Evolutionary conservation across 2,113 vertebrate species (phyloP).

Genomic region (Dunckerocampus dactyliophorus): DNA sequence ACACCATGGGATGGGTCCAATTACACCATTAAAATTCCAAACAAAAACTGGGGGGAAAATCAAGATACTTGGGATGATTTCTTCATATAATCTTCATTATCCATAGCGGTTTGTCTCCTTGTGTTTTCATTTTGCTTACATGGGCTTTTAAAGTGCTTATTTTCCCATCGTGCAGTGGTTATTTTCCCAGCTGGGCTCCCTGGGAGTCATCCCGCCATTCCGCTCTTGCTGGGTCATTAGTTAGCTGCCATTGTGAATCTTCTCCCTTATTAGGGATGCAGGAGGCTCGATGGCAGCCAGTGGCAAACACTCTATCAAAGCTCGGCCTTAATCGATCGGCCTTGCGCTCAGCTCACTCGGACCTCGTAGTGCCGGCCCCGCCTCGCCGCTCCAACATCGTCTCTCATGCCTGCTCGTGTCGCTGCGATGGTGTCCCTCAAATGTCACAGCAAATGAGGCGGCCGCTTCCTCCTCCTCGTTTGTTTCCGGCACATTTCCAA

Average conservation of each 20-base stretch:
- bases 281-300: slow-evolving; percentile 42
- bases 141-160: slow-evolving; percentile 1
- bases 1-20: too few relatives aligned
- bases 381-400: slow-evolving; percentile 34
- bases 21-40: not conserved
- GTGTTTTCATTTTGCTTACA: not conserved
- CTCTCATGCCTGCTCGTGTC: slow-evolving; percentile 29
- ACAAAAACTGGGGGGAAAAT: not conserved
- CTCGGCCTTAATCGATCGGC: slow-evolving; percentile 46
- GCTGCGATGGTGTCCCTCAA: slow-evolving; percentile 47
- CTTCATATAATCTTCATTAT: not conserved
- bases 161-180: not conserved
- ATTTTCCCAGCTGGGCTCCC: not conserved
- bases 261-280: slow-evolving; percentile 47
- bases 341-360: slow-evolving; percentile 41
- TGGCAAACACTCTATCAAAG: slow-evolving; percentile 55
- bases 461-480: slow-evolving; percentile 25
- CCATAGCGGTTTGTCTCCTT: not conserved
- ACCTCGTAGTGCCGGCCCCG: slow-evolving; percentile 35
- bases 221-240: slow-evolving; percentile 41
- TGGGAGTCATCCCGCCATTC: slow-evolving; percentile 27
- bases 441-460: slow-evolving; percentile 58
- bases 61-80: not conserved
- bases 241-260: slow-evolving; percentile 57
- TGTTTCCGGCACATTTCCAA: not conserved